These are phyloP conservation scores for Cerastis leucographa DNA, from an alignment of 2,888 invertebrate species.

Conservation along the genomic window DNA sequence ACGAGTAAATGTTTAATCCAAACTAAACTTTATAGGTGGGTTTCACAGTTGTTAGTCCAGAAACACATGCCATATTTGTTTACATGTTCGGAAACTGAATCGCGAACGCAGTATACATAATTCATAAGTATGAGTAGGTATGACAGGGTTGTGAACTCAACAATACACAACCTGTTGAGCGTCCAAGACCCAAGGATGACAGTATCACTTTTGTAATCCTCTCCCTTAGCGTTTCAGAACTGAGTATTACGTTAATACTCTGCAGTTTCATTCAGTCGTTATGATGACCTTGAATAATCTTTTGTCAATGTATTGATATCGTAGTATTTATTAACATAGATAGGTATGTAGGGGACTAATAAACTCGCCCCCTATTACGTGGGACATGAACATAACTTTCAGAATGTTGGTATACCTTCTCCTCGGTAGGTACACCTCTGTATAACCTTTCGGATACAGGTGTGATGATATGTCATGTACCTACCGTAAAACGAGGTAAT, in stretches of 20 bases:
- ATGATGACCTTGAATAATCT: conserved; percentile 4
- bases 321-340: no score
- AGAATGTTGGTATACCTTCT: background rate
- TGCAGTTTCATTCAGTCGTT: background rate
- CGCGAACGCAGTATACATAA: background rate
- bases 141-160: background rate
- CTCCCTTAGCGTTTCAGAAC: background rate
- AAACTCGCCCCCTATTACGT: background rate
- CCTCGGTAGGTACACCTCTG: background rate
- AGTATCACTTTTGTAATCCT: conserved; percentile 5
- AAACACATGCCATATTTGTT: background rate
- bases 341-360: background rate
- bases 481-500: no score
- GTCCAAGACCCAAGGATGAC: background rate
- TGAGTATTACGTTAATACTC: background rate
- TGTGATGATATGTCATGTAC: no score
- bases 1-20: no score
- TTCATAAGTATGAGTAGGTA: background rate
- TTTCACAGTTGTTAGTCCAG: background rate
- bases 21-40: background rate
- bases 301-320: background rate
- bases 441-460: no score
- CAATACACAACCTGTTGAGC: conserved; percentile 28
- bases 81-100: background rate
- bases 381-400: background rate